These are phyloP conservation scores for Pristiophorus japonicus DNA, from an alignment of 2,113 vertebrate species.

Conservation along the genomic window DNA sequence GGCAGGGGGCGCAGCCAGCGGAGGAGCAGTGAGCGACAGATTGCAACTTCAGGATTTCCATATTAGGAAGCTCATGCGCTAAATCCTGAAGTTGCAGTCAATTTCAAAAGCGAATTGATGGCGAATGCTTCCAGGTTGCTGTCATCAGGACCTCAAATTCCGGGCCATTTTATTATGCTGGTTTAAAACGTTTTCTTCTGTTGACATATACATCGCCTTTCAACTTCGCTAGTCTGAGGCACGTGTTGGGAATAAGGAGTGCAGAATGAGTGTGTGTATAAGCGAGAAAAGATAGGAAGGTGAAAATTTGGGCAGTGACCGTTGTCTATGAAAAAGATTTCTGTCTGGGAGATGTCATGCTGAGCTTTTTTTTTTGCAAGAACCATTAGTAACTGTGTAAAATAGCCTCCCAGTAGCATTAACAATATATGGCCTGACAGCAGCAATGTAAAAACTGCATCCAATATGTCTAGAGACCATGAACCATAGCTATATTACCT, in stretches of 20 bases:
- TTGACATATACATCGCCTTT: neutral
- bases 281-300: neutral
- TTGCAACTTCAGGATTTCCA: too few relatives aligned
- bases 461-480: neutral
- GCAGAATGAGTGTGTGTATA: neutral
- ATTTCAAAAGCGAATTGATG: too few relatives aligned
- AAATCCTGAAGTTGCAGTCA: too few relatives aligned
- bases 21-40: too few relatives aligned
- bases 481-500: neutral
- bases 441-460: neutral
- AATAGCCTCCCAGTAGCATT: slow-evolving; percentile 1
- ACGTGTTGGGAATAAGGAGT: neutral
- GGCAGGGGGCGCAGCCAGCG: too few relatives aligned
- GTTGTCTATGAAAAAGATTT: too few relatives aligned
- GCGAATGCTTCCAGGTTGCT: too few relatives aligned
- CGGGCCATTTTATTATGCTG: neutral
- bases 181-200: neutral
- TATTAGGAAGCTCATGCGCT: too few relatives aligned
- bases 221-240: neutral
- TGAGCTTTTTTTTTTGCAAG: neutral
- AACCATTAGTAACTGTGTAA: slow-evolving; percentile 17
- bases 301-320: neutral
- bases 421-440: slow-evolving; percentile 5
- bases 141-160: too few relatives aligned
- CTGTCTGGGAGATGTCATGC: neutral